Evolutionary conservation across 2,888 invertebrate genomes (phyloP).

Genomic region (Eucriotettix oculatus): DNA sequence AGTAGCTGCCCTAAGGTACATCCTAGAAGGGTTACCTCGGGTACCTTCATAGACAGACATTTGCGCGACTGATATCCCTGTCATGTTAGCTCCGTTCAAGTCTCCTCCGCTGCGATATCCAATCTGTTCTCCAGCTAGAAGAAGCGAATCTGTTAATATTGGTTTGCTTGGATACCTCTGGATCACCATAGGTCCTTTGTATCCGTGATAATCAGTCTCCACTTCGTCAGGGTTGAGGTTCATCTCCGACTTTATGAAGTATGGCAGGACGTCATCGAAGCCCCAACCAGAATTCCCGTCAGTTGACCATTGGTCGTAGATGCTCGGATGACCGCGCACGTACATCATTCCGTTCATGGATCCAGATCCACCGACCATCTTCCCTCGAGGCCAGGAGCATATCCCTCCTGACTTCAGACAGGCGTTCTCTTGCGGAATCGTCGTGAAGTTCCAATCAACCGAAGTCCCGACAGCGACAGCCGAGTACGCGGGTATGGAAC

Average conservation of each 20-base stretch:
- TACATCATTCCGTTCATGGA: slow-evolving; percentile 32
- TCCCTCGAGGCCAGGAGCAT: slow-evolving; percentile 9
- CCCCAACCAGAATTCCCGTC: slow-evolving; percentile 38
- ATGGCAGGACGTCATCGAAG: slow-evolving; percentile 21
- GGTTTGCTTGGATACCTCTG: slow-evolving; percentile 25
- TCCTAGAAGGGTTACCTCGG: slow-evolving; percentile 30
- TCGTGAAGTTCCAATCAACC: slow-evolving; percentile 33
- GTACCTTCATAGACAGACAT: slow-evolving; percentile 18
- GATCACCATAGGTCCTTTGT: slow-evolving; percentile 24
- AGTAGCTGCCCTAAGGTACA: slow-evolving; percentile 27
- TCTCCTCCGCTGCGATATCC: slow-evolving; percentile 25
- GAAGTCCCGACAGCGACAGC: slow-evolving; percentile 23
- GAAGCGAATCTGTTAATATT: slow-evolving; percentile 21
- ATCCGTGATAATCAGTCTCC: slow-evolving; percentile 22
- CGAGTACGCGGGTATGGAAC: slow-evolving; percentile 16
- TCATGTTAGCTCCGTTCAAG: slow-evolving; percentile 19
- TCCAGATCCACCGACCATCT: slow-evolving; percentile 19
- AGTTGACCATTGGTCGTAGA: slow-evolving; percentile 52
- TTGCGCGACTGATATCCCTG: slow-evolving; percentile 13
- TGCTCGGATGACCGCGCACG: slow-evolving; percentile 40
- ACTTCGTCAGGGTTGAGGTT: slow-evolving; percentile 7
- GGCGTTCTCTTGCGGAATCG: slow-evolving; percentile 26
- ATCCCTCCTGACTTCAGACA: slow-evolving; percentile 17
- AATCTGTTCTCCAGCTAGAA: slow-evolving; percentile 23
- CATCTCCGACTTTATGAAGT: slow-evolving; percentile 25